These are phyloP conservation scores for Molorchus minor DNA, from an alignment of 2,888 invertebrate genomes.

Conservation along the genomic window DNA sequence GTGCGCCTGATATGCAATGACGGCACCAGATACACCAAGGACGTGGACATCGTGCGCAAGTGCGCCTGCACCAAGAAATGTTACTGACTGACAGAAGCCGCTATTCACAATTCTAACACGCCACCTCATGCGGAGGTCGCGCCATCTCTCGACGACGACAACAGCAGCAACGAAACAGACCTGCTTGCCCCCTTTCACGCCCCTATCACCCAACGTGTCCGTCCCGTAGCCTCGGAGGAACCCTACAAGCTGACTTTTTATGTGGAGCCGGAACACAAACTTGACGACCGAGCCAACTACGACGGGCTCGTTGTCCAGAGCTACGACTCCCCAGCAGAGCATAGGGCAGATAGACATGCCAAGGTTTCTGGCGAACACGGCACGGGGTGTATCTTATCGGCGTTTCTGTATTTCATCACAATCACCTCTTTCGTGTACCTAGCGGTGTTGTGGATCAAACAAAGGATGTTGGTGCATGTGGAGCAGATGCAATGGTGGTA, in stretches of 20 bases:
- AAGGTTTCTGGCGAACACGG: constrained; percentile 51
- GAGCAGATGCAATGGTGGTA: constrained; percentile 63
- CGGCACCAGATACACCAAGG: constrained; percentile 93
- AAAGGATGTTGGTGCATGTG: constrained; percentile 59
- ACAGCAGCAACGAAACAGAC: constrained; percentile 30
- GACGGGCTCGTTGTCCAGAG: constrained; percentile 59
- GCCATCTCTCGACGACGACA: constrained; percentile 23
- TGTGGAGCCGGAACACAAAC: constrained; percentile 48
- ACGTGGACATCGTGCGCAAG: constrained; percentile 95
- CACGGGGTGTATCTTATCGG: constrained; percentile 59
- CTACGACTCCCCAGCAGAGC: constrained; percentile 48
- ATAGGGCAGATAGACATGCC: constrained; percentile 39
- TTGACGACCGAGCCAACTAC: constrained; percentile 45
- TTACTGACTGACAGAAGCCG: constrained; percentile 75
- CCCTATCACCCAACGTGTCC: constrained; percentile 35
- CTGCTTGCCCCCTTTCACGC: constrained; percentile 27
- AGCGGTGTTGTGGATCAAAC: constrained; percentile 60
- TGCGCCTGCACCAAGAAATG: constrained; percentile 96
- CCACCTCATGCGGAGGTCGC: constrained; percentile 29
- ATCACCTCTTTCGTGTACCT: constrained; percentile 61
- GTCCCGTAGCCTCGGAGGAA: too few species aligned
- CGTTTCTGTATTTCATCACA: constrained; percentile 62
- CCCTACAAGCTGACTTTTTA: constrained; percentile 60
- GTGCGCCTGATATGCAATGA: constrained; percentile 91
- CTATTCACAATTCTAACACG: constrained; percentile 65